Evolutionary conservation across 2,113 vertebrate species (phyloP), one percentile per base, ranked within the genome.

Genomic region (Siniperca chuatsi): DNA sequence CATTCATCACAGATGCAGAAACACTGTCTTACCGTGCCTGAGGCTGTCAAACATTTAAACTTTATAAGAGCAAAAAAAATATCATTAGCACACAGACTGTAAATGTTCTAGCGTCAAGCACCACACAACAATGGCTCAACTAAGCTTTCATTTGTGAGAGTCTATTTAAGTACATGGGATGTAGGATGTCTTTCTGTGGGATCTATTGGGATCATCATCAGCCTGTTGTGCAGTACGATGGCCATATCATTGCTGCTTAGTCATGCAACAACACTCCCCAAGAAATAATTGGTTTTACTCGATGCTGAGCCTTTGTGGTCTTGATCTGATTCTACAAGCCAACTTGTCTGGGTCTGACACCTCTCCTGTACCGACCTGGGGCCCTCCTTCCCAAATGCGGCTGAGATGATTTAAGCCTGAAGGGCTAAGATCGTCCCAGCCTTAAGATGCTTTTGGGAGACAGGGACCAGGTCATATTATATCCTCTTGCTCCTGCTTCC

Each of bases 401-500:
- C 15, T 83, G 52, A 78, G 25, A 62, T 35, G 9, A 72, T 72
- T 8, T 40, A 40, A 6, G 40, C 40, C 40, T 40, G 8, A 40
- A 40, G 40, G 40, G 40, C 40, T 40, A 40, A 25, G 10, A 50
- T 81, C 37, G 13, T 46, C 2, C 20, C 8, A 33, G 20, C 16
- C 33, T 54, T 52, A 54, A 62, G n/a, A 71, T 35, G 73, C 85
- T 64, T 76, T 73, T 66, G 50, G 50, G 79, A 75, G 67, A 62
- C 64, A 40, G 60, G 42, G 65, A 64, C 50, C 55, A 35, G 10
- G 72, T 64, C 21, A 70, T 64, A 10, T 58, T 23, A 65, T 76
- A 65, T 71, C 68, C 66, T 72, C 65, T 42, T 71, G 58, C 23
- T 62, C 57, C 61, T 65, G n/a, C 46, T 68, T 73, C n/a, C 48